Percentiles rank a stretch among this genome's conserved stretches.
Evolutionary conservation across 1,140 invertebrate genomes (phyloP).

Genomic region (Lasioglossum baleicum): DNA sequence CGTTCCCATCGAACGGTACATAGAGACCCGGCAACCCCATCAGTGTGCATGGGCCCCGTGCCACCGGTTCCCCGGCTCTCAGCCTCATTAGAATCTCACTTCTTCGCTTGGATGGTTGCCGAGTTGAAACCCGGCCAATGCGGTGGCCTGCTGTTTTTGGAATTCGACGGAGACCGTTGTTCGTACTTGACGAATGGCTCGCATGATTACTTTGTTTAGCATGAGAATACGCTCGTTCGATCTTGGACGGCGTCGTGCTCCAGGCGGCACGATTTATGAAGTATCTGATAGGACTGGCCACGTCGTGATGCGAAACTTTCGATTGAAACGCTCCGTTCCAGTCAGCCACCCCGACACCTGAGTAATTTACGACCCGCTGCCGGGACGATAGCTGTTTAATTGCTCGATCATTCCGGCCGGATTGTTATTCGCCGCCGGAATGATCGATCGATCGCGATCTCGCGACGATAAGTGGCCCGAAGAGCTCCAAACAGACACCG

Average conservation of each 20-base stretch:
- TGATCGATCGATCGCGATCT: too few relatives aligned
- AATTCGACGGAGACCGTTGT: constrained; percentile 48
- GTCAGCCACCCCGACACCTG: background rate
- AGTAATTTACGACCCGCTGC: constrained; percentile 18
- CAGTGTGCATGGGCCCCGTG: too few relatives aligned
- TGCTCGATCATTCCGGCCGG: constrained; percentile 28
- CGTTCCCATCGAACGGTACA: too few relatives aligned
- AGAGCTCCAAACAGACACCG: too few relatives aligned
- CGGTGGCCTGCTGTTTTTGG: constrained; percentile 44
- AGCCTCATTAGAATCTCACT: constrained; percentile 58
- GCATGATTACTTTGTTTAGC: constrained; percentile 52
- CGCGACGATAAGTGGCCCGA: too few relatives aligned
- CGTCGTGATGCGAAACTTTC: constrained; percentile 37
- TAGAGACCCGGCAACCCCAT: too few relatives aligned
- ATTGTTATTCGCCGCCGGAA: too few relatives aligned
- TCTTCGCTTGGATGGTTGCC: constrained; percentile 56
- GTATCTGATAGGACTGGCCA: constrained; percentile 28
- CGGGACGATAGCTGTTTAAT: constrained; percentile 10
- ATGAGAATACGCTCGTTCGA: constrained; percentile 32
- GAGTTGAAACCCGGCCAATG: constrained; percentile 62
- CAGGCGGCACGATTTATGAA: constrained; percentile 36
- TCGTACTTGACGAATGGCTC: constrained; percentile 47
- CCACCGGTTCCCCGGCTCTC: too few relatives aligned
- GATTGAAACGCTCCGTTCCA: constrained; percentile 41
- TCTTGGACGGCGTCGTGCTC: background rate